A percentile compares a stretch with the other conserved stretches of the same genome.
Conservation (phyloP, 2,888 invertebrate species). For the Lasioglossum marginatum region DNA sequence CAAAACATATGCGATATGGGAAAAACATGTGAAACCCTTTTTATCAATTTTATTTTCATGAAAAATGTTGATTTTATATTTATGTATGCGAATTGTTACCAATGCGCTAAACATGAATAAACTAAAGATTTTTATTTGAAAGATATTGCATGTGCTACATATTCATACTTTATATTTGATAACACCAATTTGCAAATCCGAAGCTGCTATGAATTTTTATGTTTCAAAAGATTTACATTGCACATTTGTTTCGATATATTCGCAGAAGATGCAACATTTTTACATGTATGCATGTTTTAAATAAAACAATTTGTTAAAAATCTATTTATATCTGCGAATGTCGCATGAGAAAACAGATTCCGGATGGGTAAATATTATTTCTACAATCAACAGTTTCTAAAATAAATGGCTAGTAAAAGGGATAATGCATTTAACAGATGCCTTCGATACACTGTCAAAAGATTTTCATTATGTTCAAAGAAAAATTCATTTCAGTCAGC, state of each 20-base stretch:
- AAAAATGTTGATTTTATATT: neutral
- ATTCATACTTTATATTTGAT: neutral
- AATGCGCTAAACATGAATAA: neutral
- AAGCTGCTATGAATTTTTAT: slow-evolving; percentile 11
- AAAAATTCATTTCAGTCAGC: neutral
- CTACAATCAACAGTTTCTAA: neutral
- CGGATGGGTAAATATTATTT: neutral
- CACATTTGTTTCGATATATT: slow-evolving; percentile 24
- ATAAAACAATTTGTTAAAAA: neutral
- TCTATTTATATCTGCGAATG: too few relatives aligned
- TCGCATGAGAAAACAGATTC: neutral
- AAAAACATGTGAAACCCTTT: neutral
- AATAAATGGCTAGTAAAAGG: neutral
- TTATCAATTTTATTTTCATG: neutral
- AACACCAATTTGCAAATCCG: neutral
- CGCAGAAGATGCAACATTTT: neutral
- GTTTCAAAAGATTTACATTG: slow-evolving; percentile 37
- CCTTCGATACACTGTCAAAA: neutral
- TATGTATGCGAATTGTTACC: neutral
- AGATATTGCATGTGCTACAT: neutral
- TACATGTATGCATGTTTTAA: neutral
- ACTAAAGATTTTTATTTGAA: neutral
- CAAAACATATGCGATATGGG: neutral
- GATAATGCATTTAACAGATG: neutral
- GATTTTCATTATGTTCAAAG: neutral